These are phyloP conservation scores for Gerris buenoi DNA, from an alignment of 1,140 invertebrate genomes.

Conservation along the genomic window DNA sequence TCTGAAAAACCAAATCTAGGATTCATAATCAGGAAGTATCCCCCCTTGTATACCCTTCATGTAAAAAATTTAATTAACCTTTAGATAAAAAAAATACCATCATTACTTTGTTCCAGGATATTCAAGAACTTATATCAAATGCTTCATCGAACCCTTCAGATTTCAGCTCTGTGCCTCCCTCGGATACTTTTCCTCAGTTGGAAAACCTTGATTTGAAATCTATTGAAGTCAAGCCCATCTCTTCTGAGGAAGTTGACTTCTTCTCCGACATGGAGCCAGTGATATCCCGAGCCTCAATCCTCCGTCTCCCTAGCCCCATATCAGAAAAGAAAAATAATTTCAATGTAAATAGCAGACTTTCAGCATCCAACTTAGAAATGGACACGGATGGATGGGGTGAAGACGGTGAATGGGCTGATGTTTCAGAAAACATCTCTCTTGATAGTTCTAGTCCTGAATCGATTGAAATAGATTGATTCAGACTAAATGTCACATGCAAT, in stretches of 20 bases:
- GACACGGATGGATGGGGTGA: conserved; percentile 10
- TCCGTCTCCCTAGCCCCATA: background rate
- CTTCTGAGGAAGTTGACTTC: conserved; percentile 49
- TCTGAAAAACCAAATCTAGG: no score
- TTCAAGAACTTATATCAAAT: background rate
- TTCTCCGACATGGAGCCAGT: conserved; percentile 73
- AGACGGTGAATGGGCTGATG: conserved; percentile 14
- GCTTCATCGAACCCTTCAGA: background rate
- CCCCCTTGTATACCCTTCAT: no score
- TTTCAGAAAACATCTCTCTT: background rate
- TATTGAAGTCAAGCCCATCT: conserved; percentile 27
- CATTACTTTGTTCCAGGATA: background rate
- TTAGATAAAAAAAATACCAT: no score
- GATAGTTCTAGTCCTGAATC: background rate
- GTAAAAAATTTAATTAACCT: no score
- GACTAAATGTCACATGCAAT: no score
- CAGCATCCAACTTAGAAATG: conserved; percentile 4
- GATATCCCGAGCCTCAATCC: conserved; percentile 42
- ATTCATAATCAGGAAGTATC: no score
- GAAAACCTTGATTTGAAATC: conserved; percentile 55
- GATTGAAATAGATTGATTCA: background rate
- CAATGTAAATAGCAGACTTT: background rate
- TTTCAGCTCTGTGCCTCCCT: background rate
- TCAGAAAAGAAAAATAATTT: background rate
- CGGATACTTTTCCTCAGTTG: conserved; percentile 43